Base-by-base conservation (phyloP, 2,888 invertebrate genomes). In the Drosophila imparisetae region DNA sequence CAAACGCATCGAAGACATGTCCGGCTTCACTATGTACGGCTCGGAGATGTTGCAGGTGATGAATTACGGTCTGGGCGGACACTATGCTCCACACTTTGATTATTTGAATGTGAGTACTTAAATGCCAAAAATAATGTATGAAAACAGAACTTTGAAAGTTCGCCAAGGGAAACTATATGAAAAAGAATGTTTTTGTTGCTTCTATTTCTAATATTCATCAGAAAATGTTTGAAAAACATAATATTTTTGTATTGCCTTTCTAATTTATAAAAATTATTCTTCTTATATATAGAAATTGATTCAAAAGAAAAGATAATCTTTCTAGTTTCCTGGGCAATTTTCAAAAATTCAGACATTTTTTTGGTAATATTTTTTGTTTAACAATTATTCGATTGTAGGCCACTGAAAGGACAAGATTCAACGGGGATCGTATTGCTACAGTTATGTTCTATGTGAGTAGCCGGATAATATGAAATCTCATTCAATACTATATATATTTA, bases 381-480 rank as follows among this genome's bases (percentile, higher is more conserved):
- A 24, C 24, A 24, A 24, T 45, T 15, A 8, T 45, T 45, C 4
- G 8, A 10, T 68, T 73, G 3, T 29, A 90, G 91, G 68, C 57
- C 1, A 10, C 49, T 0, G 11, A 58, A 0, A 6, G 66, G 15
- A 86, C 80, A 0, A 38, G 30, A 27, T 10, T 76, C 32, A 70
- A 72, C 18, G 99, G 99, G 42, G 99, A 99, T 93, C 95, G 99
- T 83, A 98, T 99, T 86, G 98, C 99, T 2, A 99, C 99, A 0
- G 97, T 98, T 69, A 94, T 99, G 32, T 98, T 98, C 93, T 99
- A 99, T 93, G 98, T 98, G 94, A 96, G 97, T 95, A 11, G 10
- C 15, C 15, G 15, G 21, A 42, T 42, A 11, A 5, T 6, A 21
- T 21, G 11, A 21, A 45, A 15, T 45, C 8, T 4, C 7, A 4